Evolutionary conservation across 2,797 vertebrate species (phyloP).

Genomic region (Antrozous pallidus): DNA sequence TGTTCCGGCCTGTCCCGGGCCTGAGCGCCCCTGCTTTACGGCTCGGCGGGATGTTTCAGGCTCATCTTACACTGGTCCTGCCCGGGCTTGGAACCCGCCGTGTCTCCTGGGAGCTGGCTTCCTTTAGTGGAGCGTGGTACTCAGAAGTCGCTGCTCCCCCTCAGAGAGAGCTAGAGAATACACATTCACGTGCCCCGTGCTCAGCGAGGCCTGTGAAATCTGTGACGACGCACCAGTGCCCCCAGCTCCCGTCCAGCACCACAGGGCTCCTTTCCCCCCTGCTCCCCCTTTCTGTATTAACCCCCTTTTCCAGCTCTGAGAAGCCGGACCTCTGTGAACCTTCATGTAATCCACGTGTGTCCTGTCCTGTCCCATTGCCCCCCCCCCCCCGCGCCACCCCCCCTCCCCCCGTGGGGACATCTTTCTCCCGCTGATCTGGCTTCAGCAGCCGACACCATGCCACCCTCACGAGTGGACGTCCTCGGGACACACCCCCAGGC

Average conservation of each 20-base stretch:
- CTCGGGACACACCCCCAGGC: not conserved
- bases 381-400: too few relatives aligned
- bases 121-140: not conserved
- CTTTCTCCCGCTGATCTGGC: not conserved
- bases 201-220: fast-evolving
- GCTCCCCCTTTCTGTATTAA: not conserved
- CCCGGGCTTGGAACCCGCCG: fast-evolving
- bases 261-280: not conserved
- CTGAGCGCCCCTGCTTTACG: not conserved
- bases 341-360: not conserved
- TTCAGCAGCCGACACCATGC: fast-evolving
- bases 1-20: not conserved
- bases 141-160: fast-evolving
- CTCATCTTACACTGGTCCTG: not conserved
- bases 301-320: not conserved
- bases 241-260: not conserved
- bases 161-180: too few relatives aligned
- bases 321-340: fast-evolving
- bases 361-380: not conserved
- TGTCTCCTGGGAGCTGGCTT: not conserved
- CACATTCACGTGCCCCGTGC: too few relatives aligned
- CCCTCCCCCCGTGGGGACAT: not conserved
- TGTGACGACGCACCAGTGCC: fast-evolving
- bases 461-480: not conserved
- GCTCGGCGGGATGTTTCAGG: too few relatives aligned